phyloP scores from a whole-genome alignment of 2,888 invertebrate species.

The Drosophila ustulata region DNA sequence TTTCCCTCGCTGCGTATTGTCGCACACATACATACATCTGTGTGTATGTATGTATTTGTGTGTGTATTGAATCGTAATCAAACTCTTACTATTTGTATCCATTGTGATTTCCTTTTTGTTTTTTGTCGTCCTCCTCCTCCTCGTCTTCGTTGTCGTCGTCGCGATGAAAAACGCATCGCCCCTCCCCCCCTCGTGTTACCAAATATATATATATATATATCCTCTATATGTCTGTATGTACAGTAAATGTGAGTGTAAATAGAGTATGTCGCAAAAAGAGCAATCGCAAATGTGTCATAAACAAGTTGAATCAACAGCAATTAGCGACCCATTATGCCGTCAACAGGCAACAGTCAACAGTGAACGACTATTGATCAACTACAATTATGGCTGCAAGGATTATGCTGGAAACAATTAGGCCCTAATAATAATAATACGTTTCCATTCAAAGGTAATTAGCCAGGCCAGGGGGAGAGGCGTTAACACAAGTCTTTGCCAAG shows the following conservation, averaged over 20 bases:
- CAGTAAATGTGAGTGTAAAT: too few relatives aligned
- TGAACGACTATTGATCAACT: neutral
- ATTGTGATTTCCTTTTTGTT: conserved; percentile 10
- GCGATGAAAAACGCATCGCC: conserved; percentile 25
- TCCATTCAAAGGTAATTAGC: neutral
- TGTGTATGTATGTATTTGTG: neutral
- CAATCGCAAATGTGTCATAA: conserved; percentile 27
- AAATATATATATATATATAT: neutral
- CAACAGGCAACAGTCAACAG: conserved; percentile 3
- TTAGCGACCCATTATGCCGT: conserved; percentile 44
- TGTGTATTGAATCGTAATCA: conserved; percentile 1
- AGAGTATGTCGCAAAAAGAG: neutral
- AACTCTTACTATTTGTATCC: conserved; percentile 23
- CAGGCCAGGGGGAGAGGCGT: neutral
- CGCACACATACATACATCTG: conserved; percentile 23
- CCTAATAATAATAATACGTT: neutral
- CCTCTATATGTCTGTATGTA: neutral
- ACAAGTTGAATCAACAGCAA: conserved; percentile 51
- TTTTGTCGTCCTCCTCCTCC: neutral
- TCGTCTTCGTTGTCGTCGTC: neutral
- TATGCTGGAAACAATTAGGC: neutral
- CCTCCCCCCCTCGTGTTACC: conserved; percentile 22
- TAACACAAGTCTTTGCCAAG: neutral
- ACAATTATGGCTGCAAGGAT: neutral
- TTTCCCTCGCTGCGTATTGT: conserved; percentile 41